Base-by-base conservation (phyloP, 2,113 vertebrate species). In the Prinia subflava region DNA sequence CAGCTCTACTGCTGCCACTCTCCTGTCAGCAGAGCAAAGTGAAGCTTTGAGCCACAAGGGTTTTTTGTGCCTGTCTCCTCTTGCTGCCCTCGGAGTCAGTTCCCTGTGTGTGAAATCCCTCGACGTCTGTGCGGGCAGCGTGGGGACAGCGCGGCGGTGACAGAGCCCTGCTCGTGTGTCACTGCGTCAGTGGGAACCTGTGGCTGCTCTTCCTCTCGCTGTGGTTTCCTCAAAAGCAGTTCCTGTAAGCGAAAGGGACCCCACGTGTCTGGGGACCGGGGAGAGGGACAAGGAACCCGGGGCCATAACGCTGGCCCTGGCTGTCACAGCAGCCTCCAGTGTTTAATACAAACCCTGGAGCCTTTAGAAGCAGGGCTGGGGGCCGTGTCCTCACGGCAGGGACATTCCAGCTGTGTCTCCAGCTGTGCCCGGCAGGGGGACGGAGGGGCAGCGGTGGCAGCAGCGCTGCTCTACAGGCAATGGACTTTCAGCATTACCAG, bases 181-280 rank as follows among this genome's bases (percentile, higher is more conserved):
- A 83, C 71, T 6, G 5, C 42, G 24, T 42, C 8, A 78, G n/a
- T 14, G 13, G 90, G 84, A 95, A 63, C 77, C 80, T 14, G 3
- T 9, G 9, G 10, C 64, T 37, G 73, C 1, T 28, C 64, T 33
- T 64, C 74, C 70, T 92, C 39, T 41, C 46, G 35, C 37, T 13
- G 56, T 2, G 7, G 81, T 49, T 93, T 94, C 96, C 92, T 96
- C 65, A 89, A 96, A 95, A 96, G 93, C 95, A 71, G 60, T 80
- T 94, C 92, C 87, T 75, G 77, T 75, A 7, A 60, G 28, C 0
- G 0, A 60, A 68, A 77, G 64, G 41, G 80, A 76, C 69, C 67
- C 67, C 53, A 53, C 1, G 2, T 75, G 91, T 62, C 39, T 18
- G 39, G 70, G 64, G 52, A 37, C 28, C 1, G 2, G 0, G 0